phyloP scores from a whole-genome alignment of 2,797 vertebrate species.

The Smutsia gigantea region DNA sequence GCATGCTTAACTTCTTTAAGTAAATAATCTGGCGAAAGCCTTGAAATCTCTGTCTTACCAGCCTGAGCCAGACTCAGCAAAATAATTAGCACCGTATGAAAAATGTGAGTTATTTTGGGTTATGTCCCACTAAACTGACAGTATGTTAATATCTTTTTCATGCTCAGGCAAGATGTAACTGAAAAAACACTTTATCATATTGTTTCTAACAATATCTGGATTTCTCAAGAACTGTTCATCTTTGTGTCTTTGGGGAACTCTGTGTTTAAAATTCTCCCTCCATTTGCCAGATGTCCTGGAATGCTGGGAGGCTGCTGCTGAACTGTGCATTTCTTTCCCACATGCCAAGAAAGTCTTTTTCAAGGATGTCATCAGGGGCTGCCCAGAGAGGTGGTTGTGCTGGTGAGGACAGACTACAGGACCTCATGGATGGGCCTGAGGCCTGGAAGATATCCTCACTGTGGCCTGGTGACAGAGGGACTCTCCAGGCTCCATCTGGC shows the following conservation, averaged over 20 bases:
- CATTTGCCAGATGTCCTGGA: not conserved
- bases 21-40: constrained; percentile 70
- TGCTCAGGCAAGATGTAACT: constrained; percentile 76
- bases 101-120: constrained; percentile 77
- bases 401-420: not conserved
- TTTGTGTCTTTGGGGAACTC: constrained; percentile 48
- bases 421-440: not conserved
- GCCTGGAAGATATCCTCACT: not conserved
- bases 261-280: not conserved
- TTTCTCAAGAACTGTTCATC: constrained; percentile 69
- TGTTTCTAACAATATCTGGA: constrained; percentile 76
- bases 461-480: not conserved
- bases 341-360: not conserved
- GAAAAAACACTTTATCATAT: constrained; percentile 72
- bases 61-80: constrained; percentile 76
- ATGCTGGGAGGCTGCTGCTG: not conserved
- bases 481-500: not conserved
- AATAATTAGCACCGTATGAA: constrained; percentile 79
- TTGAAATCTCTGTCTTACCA: constrained; percentile 74
- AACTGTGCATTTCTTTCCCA: not conserved
- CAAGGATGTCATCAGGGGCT: not conserved
- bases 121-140: constrained; percentile 76
- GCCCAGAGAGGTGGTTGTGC: not conserved
- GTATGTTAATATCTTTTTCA: constrained; percentile 69
- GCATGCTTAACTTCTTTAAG: constrained; percentile 60